Evolutionary conservation across 2,888 invertebrate species (phyloP), one percentile per base, ranked within the genome.

Genomic region (Rhamnusium bicolor): DNA sequence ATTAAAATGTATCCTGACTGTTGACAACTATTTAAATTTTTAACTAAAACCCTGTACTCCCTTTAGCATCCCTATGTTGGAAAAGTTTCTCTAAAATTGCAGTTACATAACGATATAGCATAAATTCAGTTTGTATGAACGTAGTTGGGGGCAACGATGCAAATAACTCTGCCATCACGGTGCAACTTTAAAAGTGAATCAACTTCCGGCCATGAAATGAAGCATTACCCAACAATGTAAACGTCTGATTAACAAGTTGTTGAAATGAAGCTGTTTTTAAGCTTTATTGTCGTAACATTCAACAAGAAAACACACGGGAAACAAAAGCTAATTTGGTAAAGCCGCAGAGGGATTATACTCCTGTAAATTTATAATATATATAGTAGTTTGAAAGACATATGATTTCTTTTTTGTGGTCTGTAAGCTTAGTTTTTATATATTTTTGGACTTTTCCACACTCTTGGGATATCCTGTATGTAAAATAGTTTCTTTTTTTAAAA

Each of bases 211-310:
- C 51, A 29, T 63, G n/a, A 51, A 63, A 63, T 29, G 8, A n/a
- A 14, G 49, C 29, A 27, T 63, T 63, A 24, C 63, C 16, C 63
- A 14, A 63, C 63, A 63, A 63, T 63, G 63, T 63, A 63, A 63
- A 47, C 10, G 21, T 62, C 63, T 63, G 63, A 51, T 63, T 63
- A 63, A 27, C 63, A 49, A 63, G 63, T 27, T 21, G 63, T 49
- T 49, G 49, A 16, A 51, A 27, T 29, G 51, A 24, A 49, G 40
- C 29, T n/a, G 63, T 63, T 51, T 63, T 63, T 49, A 51, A 24
- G 54, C 54, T 54, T 54, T 54, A 54, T 24, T 54, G 54, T 24
- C 14, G 54, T 54, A 54, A 54, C 54, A 12, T 12, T 21, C 27
- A 54, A n/a, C 27, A 54, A 24, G 54, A 12, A 54, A 27, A n/a